Evolutionary conservation across 2,113 vertebrate genomes (phyloP).

Genomic region (Pollachius pollachius): DNA sequence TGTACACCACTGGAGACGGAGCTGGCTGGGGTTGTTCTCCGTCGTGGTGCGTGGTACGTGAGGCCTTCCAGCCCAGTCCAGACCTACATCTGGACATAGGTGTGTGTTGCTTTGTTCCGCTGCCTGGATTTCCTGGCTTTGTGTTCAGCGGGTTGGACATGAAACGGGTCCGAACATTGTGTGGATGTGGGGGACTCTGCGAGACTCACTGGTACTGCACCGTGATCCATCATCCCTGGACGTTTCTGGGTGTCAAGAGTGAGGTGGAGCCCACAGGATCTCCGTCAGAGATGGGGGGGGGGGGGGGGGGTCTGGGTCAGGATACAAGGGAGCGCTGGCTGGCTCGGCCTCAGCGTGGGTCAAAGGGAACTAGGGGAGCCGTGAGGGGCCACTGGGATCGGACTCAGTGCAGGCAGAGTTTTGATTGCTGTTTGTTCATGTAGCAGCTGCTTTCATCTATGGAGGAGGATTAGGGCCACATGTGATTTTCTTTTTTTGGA

Average conservation of each 20-base stretch:
- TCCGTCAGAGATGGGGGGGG: slow-evolving; percentile 57
- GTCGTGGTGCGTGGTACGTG: too few relatives aligned
- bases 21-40: too few relatives aligned
- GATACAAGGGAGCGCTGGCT: slow-evolving; percentile 24
- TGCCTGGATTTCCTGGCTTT: neutral
- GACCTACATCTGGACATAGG: too few relatives aligned
- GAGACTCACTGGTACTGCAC: slow-evolving; percentile 42
- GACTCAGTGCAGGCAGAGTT: slow-evolving; percentile 35
- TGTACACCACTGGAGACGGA: too few relatives aligned
- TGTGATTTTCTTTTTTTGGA: too few relatives aligned
- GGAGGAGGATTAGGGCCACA: too few relatives aligned
- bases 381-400: slow-evolving; percentile 62
- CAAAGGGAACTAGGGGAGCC: slow-evolving; percentile 59
- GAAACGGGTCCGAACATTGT: slow-evolving; percentile 39
- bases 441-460: too few relatives aligned
- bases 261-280: slow-evolving; percentile 63
- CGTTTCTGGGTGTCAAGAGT: slow-evolving; percentile 51
- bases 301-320: slow-evolving; percentile 68
- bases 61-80: too few relatives aligned
- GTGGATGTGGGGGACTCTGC: slow-evolving; percentile 23
- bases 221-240: slow-evolving; percentile 59
- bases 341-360: slow-evolving; percentile 46
- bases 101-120: too few relatives aligned
- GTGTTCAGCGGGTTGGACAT: neutral
- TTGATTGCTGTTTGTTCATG: too few relatives aligned